Conservation (phyloP, 2,888 invertebrate species). For the Leucoptera coffeella region DNA sequence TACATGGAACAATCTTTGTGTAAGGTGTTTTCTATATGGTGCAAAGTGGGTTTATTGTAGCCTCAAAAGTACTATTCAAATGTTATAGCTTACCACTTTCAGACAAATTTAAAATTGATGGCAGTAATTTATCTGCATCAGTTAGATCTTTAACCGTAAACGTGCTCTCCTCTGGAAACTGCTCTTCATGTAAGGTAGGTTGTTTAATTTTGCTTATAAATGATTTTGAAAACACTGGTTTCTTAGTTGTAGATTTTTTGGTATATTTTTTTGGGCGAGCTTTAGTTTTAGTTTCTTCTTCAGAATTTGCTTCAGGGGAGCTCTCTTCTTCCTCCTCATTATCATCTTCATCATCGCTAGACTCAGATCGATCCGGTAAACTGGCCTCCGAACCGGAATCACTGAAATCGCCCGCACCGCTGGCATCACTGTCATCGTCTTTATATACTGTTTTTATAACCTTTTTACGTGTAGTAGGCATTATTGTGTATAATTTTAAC, state of each 20-base stretch:
- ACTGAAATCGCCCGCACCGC: conserved; percentile 30
- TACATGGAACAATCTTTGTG: not conserved
- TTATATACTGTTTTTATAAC: conserved; percentile 34
- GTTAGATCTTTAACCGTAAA: conserved; percentile 37
- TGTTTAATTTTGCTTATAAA: conserved; percentile 22
- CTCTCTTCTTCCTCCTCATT: conserved; percentile 9
- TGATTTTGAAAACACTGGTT: conserved; percentile 17
- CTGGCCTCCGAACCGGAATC: conserved; percentile 47
- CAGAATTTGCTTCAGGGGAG: conserved; percentile 14
- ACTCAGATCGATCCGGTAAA: conserved; percentile 26
- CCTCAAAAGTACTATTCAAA: not conserved
- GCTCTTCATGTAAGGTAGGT: conserved; percentile 10
- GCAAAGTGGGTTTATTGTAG: not conserved
- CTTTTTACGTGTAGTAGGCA: conserved; percentile 37
- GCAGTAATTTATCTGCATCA: conserved; percentile 36
- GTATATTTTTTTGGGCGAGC: conserved; percentile 1
- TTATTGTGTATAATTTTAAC: too few relatives aligned
- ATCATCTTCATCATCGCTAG: conserved; percentile 17
- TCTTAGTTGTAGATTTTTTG: conserved; percentile 10
- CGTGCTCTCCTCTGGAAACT: conserved; percentile 9
- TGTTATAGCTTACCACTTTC: conserved; percentile 32
- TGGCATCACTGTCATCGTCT: conserved; percentile 27
- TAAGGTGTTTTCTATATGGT: too few relatives aligned
- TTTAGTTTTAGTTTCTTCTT: conserved; percentile 20
- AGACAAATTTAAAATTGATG: conserved; percentile 35